Conservation (phyloP, 2,888 invertebrate species). For the Nymphalis c-album region DNA sequence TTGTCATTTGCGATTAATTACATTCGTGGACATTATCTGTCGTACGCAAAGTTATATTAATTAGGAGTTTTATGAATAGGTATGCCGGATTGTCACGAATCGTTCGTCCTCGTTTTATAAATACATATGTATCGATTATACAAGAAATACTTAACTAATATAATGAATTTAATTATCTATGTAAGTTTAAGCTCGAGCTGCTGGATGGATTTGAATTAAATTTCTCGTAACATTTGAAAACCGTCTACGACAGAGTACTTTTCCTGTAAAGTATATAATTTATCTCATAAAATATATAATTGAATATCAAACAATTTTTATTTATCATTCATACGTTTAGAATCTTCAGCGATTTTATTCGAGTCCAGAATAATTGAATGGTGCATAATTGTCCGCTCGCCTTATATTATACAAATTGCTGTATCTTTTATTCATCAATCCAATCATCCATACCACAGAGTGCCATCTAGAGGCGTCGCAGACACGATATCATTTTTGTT, state of each 20-base stretch:
- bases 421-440: constrained; percentile 77
- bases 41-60: background rate
- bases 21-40: background rate
- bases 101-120: too few species aligned
- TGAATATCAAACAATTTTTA: constrained; percentile 13
- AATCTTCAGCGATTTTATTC: constrained; percentile 31
- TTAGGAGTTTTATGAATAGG: too few species aligned
- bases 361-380: constrained; percentile 57
- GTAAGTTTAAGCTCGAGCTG: too few species aligned
- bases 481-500: constrained; percentile 50
- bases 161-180: too few species aligned
- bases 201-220: too few species aligned
- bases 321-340: constrained; percentile 25
- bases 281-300: constrained; percentile 5
- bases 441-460: constrained; percentile 73
- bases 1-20: constrained; percentile 21
- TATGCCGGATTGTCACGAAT: too few species aligned
- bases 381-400: constrained; percentile 66
- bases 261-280: too few species aligned
- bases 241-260: too few species aligned
- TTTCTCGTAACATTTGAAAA: too few species aligned
- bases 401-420: constrained; percentile 74
- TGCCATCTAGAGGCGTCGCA: constrained; percentile 71
- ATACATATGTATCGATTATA: background rate
- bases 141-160: background rate